Evolutionary conservation across 1,140 invertebrate genomes (phyloP).

Genomic region (Bombus sylvicola): DNA sequence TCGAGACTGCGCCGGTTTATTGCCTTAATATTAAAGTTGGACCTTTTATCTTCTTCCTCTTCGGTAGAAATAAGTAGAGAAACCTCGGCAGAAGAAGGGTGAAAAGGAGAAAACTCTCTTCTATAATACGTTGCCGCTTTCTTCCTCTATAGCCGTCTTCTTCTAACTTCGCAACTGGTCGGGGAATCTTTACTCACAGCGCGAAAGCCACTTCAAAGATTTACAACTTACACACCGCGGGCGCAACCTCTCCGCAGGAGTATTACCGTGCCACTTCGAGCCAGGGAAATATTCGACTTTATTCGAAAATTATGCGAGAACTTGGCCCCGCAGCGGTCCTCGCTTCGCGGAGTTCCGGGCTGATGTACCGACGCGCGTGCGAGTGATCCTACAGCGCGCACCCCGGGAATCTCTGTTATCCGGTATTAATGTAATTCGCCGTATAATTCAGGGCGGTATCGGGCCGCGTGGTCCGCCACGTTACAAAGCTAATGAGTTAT

Average conservation of each 20-base stretch:
- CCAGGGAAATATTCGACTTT: slow-evolving; percentile 38
- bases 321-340: not conserved
- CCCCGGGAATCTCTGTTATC: slow-evolving; percentile 11
- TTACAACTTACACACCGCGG: slow-evolving; percentile 33
- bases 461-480: not conserved
- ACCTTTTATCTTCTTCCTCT: slow-evolving; percentile 57
- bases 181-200: slow-evolving; percentile 26
- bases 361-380: not conserved
- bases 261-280: not conserved
- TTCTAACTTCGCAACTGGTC: not conserved
- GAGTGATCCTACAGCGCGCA: not conserved
- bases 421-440: slow-evolving; percentile 32
- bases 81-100: not conserved
- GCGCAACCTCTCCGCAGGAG: not conserved
- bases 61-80: slow-evolving; percentile 17
- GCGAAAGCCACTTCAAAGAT: slow-evolving; percentile 44
- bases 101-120: not conserved
- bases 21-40: slow-evolving; percentile 74
- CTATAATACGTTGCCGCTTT: not conserved
- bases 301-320: slow-evolving; percentile 45
- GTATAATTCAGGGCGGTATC: slow-evolving; percentile 25
- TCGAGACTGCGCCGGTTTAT: slow-evolving; percentile 67
- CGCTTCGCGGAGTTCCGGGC: too few relatives aligned
- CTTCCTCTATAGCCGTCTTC: not conserved
- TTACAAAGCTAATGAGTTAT: slow-evolving; percentile 49